Evolutionary conservation across 2,797 vertebrate species (phyloP).

Genomic region (Pampus argenteus): DNA sequence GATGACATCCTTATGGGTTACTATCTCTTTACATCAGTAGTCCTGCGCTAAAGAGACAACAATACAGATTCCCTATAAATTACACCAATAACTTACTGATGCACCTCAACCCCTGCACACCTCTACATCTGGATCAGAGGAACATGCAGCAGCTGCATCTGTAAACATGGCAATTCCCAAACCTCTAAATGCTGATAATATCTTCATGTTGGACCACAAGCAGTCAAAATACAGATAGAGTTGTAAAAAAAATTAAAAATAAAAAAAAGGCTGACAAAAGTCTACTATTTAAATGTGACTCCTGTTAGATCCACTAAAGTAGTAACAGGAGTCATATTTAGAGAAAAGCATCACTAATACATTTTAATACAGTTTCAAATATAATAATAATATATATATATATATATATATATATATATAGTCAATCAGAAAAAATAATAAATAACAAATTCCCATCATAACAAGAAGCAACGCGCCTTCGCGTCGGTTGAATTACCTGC

Average conservation of each 20-base stretch:
- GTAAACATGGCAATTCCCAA: constrained; percentile 10
- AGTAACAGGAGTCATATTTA: constrained; percentile 27
- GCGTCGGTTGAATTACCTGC: constrained; percentile 74
- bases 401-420: too few species aligned
- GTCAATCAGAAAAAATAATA: too few species aligned
- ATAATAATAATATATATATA: too few species aligned
- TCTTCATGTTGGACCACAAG: constrained; percentile 11
- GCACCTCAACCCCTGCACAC: not conserved
- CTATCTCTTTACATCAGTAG: too few species aligned
- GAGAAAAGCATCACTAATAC: not conserved
- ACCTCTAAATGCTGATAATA: not conserved
- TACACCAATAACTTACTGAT: too few species aligned
- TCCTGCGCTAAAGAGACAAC: too few species aligned
- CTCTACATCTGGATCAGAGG: constrained; percentile 13
- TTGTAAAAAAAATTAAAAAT: too few species aligned
- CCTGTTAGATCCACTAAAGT: constrained; percentile 9
- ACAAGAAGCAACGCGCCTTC: too few species aligned
- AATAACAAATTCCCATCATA: not conserved
- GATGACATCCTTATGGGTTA: not conserved
- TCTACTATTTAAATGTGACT: constrained; percentile 19
- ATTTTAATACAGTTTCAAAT: not conserved
- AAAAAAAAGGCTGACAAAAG: not conserved
- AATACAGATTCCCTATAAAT: too few species aligned
- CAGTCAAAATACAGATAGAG: constrained; percentile 29
- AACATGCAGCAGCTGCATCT: constrained; percentile 30